Conservation (phyloP, 2,888 invertebrate species). For the Miltochrista miniata region DNA sequence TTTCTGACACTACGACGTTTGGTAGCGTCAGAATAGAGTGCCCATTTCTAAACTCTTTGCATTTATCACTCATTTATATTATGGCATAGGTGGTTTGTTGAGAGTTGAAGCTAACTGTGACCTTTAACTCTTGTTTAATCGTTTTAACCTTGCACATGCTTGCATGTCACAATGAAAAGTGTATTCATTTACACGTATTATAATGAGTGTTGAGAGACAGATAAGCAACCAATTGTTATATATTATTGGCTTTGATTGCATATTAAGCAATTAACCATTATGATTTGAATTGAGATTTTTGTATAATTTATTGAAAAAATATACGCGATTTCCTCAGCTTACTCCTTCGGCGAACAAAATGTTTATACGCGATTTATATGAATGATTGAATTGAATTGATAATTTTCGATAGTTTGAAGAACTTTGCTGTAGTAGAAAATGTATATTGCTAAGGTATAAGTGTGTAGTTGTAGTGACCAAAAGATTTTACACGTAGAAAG, state of each 20-base stretch:
- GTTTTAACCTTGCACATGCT: conserved; percentile 30
- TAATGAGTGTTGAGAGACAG: conserved; percentile 21
- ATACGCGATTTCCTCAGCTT: too few relatives aligned
- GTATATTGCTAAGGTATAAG: too few relatives aligned
- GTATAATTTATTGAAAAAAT: too few relatives aligned
- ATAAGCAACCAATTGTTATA: not conserved
- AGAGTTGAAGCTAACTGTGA: conserved; percentile 13
- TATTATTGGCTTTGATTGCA: not conserved
- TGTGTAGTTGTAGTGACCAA: too few relatives aligned
- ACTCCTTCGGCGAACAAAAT: too few relatives aligned
- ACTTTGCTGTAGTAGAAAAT: too few relatives aligned
- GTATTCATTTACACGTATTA: conserved; percentile 28
- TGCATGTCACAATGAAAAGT: conserved; percentile 9
- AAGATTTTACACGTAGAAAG: too few relatives aligned
- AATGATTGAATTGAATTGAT: too few relatives aligned
- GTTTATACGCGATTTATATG: too few relatives aligned
- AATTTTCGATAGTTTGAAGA: too few relatives aligned
- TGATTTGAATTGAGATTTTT: too few relatives aligned
- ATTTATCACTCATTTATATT: conserved; percentile 30
- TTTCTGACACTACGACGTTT: conserved; percentile 53
- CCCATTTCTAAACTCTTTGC: conserved; percentile 28
- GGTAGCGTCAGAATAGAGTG: conserved; percentile 8
- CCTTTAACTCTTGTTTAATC: conserved; percentile 21
- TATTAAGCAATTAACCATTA: not conserved
- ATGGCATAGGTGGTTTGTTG: conserved; percentile 19